Evolutionary conservation across 2,888 invertebrate genomes (phyloP), one percentile per base, ranked within the genome.

Genomic region (Ormyrus pomaceus): DNA sequence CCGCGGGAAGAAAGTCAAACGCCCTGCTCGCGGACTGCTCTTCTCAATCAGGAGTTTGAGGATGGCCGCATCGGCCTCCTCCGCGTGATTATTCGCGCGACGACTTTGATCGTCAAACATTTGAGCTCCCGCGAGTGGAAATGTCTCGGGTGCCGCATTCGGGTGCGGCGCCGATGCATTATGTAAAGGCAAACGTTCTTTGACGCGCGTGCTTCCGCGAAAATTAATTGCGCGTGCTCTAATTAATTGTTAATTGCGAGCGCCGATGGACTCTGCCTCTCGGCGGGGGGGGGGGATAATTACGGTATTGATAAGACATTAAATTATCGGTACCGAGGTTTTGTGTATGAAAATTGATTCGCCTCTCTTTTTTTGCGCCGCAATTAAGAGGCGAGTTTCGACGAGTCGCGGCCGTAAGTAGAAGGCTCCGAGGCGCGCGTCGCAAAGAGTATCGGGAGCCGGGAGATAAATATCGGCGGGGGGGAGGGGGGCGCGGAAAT

Each of bases 21-120:
- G 34, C 4, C 34, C 2, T 2, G 34, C 34, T 34, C 2, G 34
- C 34, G 1, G 34, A 34, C 34, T 34, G 2, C 34, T 1, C 34
- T 34, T 34, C 34, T 34, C 34, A 34, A 34, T 34, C 34, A 1
- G 34, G 34, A 34, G 34, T 4, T 34, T 34, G 0, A 34, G 34
- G 1, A 19, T 19, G 19, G 34, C 34, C 34, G 34, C 34, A 4
- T 34, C 34, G 34, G 34, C 34, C 34, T 34, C 34, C 34, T 34
- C 34, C 34, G 34, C 34, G 2, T 2, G 34, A 34, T 34, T 0
- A 34, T 34, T 34, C 34, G 4, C 34, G n/a, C 45, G 82, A 79
- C 83, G 82, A 87, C 88, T 88, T 88, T 87, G 87, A 86, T 88
- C 86, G 85, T 82, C 86, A 88, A 90, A 88, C 88, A 88, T 88